Evolutionary conservation across 2,888 invertebrate genomes (phyloP).

Genomic region (Lottia scabra): DNA sequence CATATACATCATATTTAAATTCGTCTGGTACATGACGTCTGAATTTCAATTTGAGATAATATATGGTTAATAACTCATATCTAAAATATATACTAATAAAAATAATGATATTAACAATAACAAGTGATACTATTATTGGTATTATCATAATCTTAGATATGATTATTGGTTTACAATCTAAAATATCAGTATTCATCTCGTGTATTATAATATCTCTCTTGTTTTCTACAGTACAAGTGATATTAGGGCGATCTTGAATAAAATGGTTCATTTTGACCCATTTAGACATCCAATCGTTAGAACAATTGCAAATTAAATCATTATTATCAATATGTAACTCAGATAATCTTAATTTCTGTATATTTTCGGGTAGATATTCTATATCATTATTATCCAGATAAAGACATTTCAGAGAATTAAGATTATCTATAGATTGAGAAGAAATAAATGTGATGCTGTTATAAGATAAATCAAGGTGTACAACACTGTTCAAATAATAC

Average conservation of each 20-base stretch:
- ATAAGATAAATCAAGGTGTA: not conserved
- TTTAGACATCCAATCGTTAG: not conserved
- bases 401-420: not conserved
- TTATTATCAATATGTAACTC: not conserved
- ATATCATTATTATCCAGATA: not conserved
- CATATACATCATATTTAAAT: not conserved
- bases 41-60: not conserved
- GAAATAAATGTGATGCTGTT: not conserved
- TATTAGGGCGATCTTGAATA: not conserved
- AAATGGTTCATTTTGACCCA: not conserved
- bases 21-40: not conserved
- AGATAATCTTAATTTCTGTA: not conserved
- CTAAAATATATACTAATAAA: not conserved
- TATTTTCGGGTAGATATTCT: not conserved
- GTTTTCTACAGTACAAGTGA: not conserved
- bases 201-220: too few relatives aligned
- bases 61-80: not conserved
- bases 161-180: not conserved
- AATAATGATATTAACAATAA: not conserved
- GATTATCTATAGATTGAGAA: not conserved
- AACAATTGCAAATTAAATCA: not conserved
- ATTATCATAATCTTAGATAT: too few relatives aligned
- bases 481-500: not conserved
- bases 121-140: not conserved
- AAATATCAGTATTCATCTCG: not conserved